phyloP scores from a whole-genome alignment of 2,888 invertebrate genomes.

The Euclidia mi region DNA sequence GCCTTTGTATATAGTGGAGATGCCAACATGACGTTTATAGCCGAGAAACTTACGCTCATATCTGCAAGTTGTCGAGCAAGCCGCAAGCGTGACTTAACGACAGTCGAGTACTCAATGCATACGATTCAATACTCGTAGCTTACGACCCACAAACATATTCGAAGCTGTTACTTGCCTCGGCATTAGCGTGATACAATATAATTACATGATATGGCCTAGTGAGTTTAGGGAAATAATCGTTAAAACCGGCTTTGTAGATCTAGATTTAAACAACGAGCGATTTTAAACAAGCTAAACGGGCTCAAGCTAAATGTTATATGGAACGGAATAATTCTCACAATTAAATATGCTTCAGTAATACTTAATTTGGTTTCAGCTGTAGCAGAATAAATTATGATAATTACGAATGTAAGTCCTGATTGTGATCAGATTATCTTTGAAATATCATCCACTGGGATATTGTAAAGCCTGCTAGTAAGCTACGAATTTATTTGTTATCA shows the following conservation, averaged over 20 bases:
- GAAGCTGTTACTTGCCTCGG: neutral
- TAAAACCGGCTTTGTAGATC: slow-evolving; percentile 37
- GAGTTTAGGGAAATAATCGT: slow-evolving; percentile 49
- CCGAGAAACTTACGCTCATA: too few species aligned
- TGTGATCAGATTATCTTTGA: too few species aligned
- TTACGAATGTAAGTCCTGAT: too few species aligned
- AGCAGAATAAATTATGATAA: slow-evolving; percentile 9
- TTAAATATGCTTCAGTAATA: slow-evolving; percentile 27
- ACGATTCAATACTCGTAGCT: neutral
- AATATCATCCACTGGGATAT: too few species aligned
- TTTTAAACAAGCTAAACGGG: slow-evolving; percentile 33
- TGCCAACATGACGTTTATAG: too few species aligned
- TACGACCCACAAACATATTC: slow-evolving; percentile 1
- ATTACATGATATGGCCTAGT: slow-evolving; percentile 46
- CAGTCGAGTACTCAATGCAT: neutral
- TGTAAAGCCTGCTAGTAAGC: too few species aligned
- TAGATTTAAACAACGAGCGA: slow-evolving; percentile 34
- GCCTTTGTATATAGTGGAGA: too few species aligned
- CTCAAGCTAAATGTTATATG: slow-evolving; percentile 27
- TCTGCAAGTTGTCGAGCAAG: too few species aligned
- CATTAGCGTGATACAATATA: slow-evolving; percentile 50
- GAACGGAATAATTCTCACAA: slow-evolving; percentile 23
- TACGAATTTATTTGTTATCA: neutral
- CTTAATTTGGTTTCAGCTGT: neutral
- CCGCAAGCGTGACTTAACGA: too few species aligned